Evolutionary conservation across 1,140 invertebrate species (phyloP).

Genomic region (Drosophila paulistorum): DNA sequence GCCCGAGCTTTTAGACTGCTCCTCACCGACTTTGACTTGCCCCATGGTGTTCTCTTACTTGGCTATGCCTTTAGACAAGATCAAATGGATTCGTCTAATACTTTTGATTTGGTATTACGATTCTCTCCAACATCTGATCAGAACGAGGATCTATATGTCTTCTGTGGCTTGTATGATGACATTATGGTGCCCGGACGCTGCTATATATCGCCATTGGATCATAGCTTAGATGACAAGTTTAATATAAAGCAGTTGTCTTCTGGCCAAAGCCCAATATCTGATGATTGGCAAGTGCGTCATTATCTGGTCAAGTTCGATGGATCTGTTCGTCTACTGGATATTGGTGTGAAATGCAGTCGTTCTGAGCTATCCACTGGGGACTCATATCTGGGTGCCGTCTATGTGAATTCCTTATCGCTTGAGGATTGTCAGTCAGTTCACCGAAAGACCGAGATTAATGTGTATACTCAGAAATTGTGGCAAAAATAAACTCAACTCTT

Average conservation of each 20-base stretch:
- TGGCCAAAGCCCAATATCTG: conserved; percentile 19
- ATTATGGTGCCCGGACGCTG: conserved; percentile 36
- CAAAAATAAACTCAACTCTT: not conserved
- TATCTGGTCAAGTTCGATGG: conserved; percentile 65
- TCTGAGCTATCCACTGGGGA: not conserved
- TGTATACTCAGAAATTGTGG: conserved; percentile 33
- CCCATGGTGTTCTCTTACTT: conserved; percentile 49
- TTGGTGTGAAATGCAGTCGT: conserved; percentile 60
- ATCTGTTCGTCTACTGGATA: conserved; percentile 56
- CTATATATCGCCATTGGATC: conserved; percentile 47
- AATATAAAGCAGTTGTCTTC: conserved; percentile 36
- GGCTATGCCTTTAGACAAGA: conserved; percentile 55
- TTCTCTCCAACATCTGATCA: conserved; percentile 7
- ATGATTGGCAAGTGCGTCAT: conserved; percentile 67
- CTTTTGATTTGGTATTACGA: conserved; percentile 51
- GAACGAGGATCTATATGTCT: conserved; percentile 49
- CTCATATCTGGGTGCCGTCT: conserved; percentile 63
- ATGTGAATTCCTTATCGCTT: conserved; percentile 43
- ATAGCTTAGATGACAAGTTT: conserved; percentile 9
- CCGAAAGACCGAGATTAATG: conserved; percentile 25
- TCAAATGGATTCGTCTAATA: conserved; percentile 5
- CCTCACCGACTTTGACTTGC: conserved; percentile 58
- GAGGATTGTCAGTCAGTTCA: conserved; percentile 21
- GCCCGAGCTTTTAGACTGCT: conserved; percentile 68
- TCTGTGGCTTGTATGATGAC: conserved; percentile 56